Percentiles rank a stretch among this genome's conserved stretches.
phyloP scores from a whole-genome alignment of 2,113 vertebrate species.

The Burhinus oedicnemus region DNA sequence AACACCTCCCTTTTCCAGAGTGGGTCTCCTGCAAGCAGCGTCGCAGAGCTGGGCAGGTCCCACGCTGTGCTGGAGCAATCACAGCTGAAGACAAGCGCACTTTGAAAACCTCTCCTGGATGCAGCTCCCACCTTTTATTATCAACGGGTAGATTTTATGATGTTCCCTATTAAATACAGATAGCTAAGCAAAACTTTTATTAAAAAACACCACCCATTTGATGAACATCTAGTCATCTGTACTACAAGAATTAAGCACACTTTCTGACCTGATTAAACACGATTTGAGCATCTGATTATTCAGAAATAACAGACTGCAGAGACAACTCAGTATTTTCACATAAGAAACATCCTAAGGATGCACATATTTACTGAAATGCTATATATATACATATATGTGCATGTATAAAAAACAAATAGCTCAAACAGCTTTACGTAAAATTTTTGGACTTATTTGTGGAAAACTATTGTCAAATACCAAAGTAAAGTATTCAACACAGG shows the following conservation, averaged over 20 bases:
- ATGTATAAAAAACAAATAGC: not conserved
- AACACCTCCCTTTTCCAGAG: not conserved
- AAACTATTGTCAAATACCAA: not conserved
- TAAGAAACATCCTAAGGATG: not conserved
- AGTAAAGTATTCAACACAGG: not conserved
- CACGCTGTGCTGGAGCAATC: accelerated
- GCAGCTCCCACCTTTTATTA: not conserved
- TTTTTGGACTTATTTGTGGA: not conserved
- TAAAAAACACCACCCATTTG: not conserved
- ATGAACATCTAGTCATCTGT: accelerated
- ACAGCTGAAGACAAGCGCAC: no score
- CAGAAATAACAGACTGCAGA: not conserved
- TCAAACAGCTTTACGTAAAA: not conserved
- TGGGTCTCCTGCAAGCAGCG: not conserved
- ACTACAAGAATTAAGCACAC: not conserved
- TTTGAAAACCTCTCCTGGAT: not conserved
- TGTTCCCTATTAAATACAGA: not conserved
- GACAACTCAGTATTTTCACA: not conserved
- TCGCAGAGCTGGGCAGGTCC: not conserved
- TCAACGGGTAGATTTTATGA: not conserved
- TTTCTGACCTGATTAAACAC: not conserved
- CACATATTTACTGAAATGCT: not conserved
- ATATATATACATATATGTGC: not conserved
- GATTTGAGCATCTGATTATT: not conserved
- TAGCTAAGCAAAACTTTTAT: not conserved